phyloP scores from a whole-genome alignment of 1,140 invertebrate species.

The Hormaphis cornu region DNA sequence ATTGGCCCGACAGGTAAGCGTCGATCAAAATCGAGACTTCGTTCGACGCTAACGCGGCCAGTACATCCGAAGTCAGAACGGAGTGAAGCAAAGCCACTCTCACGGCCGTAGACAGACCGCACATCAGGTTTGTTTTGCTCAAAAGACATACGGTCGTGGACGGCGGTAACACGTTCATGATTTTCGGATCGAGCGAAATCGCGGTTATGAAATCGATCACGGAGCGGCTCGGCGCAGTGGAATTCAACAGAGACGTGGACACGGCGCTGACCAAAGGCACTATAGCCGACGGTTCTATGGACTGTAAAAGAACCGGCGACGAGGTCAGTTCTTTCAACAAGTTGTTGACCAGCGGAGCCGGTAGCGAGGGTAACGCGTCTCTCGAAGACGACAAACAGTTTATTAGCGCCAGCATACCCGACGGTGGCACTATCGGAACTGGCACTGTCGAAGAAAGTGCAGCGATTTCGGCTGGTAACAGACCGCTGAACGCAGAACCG shows the following conservation, averaged over 20 bases:
- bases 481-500: not conserved
- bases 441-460: no score
- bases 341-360: not conserved
- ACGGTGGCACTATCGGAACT: no score
- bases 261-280: not conserved
- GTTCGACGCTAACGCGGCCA: not conserved
- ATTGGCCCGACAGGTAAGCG: not conserved
- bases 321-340: not conserved
- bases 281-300: not conserved
- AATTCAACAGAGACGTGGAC: not conserved
- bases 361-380: not conserved
- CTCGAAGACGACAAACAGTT: not conserved
- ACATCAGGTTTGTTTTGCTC: not conserved
- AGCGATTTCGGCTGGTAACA: not conserved
- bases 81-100: not conserved
- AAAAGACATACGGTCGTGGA: not conserved
- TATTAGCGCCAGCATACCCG: not conserved
- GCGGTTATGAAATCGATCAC: not conserved
- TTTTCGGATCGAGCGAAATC: not conserved
- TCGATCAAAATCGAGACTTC: not conserved
- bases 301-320: not conserved
- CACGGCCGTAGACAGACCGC: not conserved
- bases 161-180: not conserved
- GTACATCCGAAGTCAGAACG: not conserved
- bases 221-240: not conserved